These are phyloP conservation scores for Eupeodes corollae DNA, from an alignment of 1,140 invertebrate species.

Conservation along the genomic window DNA sequence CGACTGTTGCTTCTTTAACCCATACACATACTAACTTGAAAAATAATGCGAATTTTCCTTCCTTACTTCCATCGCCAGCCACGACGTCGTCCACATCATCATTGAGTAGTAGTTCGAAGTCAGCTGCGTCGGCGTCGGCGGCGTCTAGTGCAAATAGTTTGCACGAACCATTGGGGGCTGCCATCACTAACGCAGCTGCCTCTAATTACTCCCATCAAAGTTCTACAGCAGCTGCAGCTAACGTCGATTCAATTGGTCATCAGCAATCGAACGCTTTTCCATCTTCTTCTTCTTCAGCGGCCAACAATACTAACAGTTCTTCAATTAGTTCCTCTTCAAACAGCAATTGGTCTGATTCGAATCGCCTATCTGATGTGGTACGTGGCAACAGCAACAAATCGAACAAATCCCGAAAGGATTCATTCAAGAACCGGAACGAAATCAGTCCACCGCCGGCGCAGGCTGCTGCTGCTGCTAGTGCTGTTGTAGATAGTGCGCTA, in stretches of 20 bases:
- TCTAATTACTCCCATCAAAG: not conserved
- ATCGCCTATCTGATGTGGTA: conserved; percentile 67
- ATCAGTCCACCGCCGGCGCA: conserved; percentile 1
- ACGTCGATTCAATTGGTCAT: conserved; percentile 5
- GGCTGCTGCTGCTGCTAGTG: not conserved
- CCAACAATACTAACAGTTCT: conserved; percentile 4
- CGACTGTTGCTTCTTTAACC: not conserved
- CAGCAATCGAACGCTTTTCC: conserved; percentile 16
- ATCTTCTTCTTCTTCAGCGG: not conserved
- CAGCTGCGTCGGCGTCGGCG: not conserved
- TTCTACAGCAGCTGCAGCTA: conserved; percentile 1
- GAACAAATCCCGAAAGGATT: conserved; percentile 38
- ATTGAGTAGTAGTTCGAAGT: not conserved
- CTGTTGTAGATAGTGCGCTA: no score
- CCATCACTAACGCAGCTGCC: conserved; percentile 4
- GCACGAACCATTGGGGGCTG: not conserved
- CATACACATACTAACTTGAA: not conserved
- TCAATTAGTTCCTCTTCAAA: conserved; percentile 17
- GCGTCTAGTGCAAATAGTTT: conserved; percentile 10
- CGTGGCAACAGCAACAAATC: conserved; percentile 37
- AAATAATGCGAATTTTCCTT: no score
- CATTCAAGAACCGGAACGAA: conserved; percentile 26
- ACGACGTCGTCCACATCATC: not conserved
- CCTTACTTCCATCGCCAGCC: not conserved
- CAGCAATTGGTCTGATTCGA: conserved; percentile 33